Percentiles rank a stretch among this genome's conserved stretches.
phyloP scores from a whole-genome alignment of 2,797 vertebrate genomes.

The Kryptolebias ocellatus region DNA sequence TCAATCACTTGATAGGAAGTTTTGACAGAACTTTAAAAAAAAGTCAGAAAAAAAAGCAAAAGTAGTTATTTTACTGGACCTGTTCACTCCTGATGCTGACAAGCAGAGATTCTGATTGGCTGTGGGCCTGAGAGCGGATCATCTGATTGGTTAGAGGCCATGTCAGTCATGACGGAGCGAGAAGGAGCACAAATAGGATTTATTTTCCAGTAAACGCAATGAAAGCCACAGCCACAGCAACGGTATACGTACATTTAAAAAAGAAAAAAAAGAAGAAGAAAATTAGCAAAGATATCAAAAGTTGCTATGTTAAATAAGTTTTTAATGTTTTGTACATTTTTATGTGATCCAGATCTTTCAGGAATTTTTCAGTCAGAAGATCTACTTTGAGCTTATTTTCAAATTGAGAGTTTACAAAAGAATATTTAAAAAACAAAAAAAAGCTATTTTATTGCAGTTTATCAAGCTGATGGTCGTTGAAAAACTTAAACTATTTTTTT shows the following conservation, averaged over 20 bases:
- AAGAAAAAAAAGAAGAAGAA: background rate
- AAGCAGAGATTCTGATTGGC: slow-evolving; percentile 53
- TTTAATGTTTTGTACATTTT: slow-evolving; percentile 92
- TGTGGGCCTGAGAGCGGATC: slow-evolving; percentile 28
- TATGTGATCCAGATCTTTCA: slow-evolving; percentile 94
- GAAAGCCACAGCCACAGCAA: slow-evolving; percentile 40
- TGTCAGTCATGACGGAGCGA: slow-evolving; percentile 75
- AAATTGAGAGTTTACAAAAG: slow-evolving; percentile 82
- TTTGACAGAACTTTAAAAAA: slow-evolving; percentile 34
- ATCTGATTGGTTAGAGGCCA: slow-evolving; percentile 54
- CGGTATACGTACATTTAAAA: slow-evolving; percentile 62
- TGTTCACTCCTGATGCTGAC: slow-evolving; percentile 72
- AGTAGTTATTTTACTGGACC: slow-evolving; percentile 33
- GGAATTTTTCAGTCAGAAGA: slow-evolving; percentile 93
- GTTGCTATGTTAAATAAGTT: slow-evolving; percentile 84
- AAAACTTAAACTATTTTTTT: slow-evolving; percentile 84
- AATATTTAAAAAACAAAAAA: slow-evolving; percentile 56
- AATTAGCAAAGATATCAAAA: slow-evolving; percentile 72
- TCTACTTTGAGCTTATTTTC: slow-evolving; percentile 88
- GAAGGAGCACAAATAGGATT: slow-evolving; percentile 40
- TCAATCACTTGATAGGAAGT: slow-evolving; percentile 57
- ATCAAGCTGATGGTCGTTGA: slow-evolving; percentile 70
- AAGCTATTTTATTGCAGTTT: slow-evolving; percentile 76
- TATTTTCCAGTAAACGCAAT: slow-evolving; percentile 65
- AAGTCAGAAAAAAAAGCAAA: slow-evolving; percentile 9